These are phyloP conservation scores for Chloebia gouldiae DNA, from an alignment of 2,113 vertebrate genomes.

Conservation along the genomic window DNA sequence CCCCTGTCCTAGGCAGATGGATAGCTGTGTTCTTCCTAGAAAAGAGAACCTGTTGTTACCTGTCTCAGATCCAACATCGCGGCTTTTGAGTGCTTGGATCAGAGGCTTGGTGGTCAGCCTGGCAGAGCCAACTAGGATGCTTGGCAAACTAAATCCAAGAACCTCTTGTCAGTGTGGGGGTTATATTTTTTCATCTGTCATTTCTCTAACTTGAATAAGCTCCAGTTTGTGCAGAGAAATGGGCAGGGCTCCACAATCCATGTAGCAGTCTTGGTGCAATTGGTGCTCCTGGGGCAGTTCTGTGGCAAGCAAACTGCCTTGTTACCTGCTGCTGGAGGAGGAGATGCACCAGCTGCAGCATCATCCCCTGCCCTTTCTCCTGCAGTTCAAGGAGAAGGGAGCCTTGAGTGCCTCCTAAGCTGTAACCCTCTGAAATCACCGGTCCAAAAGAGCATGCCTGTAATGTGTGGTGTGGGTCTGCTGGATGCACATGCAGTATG, in stretches of 20 bases:
- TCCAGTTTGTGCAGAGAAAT: not conserved
- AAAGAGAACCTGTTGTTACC: not conserved
- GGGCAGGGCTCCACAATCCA: not conserved
- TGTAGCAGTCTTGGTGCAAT: not conserved
- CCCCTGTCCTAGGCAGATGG: conserved; percentile 14
- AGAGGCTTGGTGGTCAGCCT: not conserved
- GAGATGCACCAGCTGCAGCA: not conserved
- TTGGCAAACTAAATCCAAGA: conserved; percentile 1
- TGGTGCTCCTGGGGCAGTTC: not conserved
- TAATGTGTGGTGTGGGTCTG: conserved; percentile 63
- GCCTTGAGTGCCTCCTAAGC: conserved; percentile 6
- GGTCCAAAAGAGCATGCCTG: conserved; percentile 70
- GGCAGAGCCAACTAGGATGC: not conserved
- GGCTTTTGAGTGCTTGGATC: not conserved
- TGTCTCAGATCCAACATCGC: not conserved
- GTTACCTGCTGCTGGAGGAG: not conserved
- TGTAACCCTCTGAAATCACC: conserved; percentile 36
- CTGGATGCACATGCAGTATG: conserved; percentile 42
- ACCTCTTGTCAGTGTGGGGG: not conserved
- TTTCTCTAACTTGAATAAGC: not conserved
- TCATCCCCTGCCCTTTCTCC: conserved; percentile 17
- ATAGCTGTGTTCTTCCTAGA: conserved; percentile 20
- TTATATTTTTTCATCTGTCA: not conserved
- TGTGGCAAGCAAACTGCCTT: not conserved
- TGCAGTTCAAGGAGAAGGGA: conserved; percentile 37